Evolutionary conservation across 30 jellyfish, hydroid and myxozoan genomes (phyloP).

Genomic region (Aurelia sp.): DNA sequence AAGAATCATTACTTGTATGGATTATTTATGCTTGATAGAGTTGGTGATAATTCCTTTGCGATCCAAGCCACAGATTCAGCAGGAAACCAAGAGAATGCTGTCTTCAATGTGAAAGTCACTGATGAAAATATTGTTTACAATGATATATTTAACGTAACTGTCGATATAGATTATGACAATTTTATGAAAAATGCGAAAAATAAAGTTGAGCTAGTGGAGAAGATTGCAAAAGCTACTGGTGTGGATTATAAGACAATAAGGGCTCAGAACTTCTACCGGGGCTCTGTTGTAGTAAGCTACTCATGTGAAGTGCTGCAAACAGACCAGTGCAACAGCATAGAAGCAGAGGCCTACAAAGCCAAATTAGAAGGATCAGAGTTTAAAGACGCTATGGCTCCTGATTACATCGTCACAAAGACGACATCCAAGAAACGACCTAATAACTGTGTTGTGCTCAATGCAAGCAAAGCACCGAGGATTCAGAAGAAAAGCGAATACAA

Average conservation of each 20-base stretch:
- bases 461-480: conserved; percentile 5
- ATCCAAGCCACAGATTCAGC: conserved; percentile 84
- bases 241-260: conserved; percentile 59
- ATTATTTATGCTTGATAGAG: conserved; percentile 43
- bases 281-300: conserved; percentile 82
- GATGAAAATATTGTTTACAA: conserved; percentile 55
- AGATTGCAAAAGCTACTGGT: conserved; percentile 71
- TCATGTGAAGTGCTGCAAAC: conserved; percentile 48
- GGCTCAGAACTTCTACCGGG: conserved; percentile 58
- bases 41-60: conserved; percentile 66
- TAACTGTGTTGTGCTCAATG: conserved; percentile 30
- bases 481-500: conserved; percentile 42
- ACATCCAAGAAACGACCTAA: conserved; percentile 20
- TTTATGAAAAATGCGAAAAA: conserved; percentile 47
- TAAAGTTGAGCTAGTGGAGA: conserved; percentile 67
- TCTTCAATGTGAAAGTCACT: conserved; percentile 70
- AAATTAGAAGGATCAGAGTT: conserved; percentile 57
- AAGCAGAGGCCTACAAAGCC: conserved; percentile 66
- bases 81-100: conserved; percentile 73
- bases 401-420: conserved; percentile 42
- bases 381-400: conserved; percentile 65
- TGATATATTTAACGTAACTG: conserved; percentile 71
- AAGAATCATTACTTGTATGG: conserved; percentile 44
- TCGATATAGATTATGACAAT: conserved; percentile 56
- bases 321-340: conserved; percentile 72